Evolutionary conservation across 2,797 vertebrate genomes (phyloP).

Genomic region (Cephalopachus bancanus): DNA sequence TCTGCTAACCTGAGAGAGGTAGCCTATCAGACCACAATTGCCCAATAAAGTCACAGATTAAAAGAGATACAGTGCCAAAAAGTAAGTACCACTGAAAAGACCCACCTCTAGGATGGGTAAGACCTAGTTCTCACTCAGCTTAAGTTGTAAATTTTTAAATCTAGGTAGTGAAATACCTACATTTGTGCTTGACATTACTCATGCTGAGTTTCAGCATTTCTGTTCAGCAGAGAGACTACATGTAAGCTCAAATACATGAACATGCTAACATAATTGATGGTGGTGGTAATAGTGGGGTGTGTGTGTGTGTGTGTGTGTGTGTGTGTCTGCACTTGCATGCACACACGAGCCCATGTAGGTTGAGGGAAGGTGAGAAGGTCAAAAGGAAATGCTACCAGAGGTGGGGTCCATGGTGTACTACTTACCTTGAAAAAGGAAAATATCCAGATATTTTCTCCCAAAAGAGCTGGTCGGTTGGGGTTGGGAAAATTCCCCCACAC

Average conservation of each 20-base stretch:
- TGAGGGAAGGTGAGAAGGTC: not conserved
- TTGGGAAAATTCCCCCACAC: not conserved
- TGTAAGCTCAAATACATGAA: not conserved
- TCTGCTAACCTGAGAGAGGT: not conserved
- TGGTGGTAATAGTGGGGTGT: no score
- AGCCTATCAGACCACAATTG: not conserved
- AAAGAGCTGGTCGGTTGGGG: not conserved
- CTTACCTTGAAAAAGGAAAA: not conserved
- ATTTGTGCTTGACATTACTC: not conserved
- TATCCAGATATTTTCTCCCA: not conserved
- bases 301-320: no score
- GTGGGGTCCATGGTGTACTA: not conserved
- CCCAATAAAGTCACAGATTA: not conserved
- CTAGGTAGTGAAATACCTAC: not conserved
- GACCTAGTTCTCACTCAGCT: not conserved
- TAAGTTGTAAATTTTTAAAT: not conserved
- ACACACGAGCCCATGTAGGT: not conserved
- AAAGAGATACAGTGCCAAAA: not conserved
- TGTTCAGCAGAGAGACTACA: not conserved
- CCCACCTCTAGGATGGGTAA: not conserved
- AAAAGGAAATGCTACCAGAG: not conserved
- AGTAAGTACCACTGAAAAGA: not conserved
- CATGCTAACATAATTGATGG: not conserved
- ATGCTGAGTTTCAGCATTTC: not conserved
- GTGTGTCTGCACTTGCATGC: rapidly evolving